Conservation (phyloP, 2,888 invertebrate species). For the Octonoba sinensis region DNA sequence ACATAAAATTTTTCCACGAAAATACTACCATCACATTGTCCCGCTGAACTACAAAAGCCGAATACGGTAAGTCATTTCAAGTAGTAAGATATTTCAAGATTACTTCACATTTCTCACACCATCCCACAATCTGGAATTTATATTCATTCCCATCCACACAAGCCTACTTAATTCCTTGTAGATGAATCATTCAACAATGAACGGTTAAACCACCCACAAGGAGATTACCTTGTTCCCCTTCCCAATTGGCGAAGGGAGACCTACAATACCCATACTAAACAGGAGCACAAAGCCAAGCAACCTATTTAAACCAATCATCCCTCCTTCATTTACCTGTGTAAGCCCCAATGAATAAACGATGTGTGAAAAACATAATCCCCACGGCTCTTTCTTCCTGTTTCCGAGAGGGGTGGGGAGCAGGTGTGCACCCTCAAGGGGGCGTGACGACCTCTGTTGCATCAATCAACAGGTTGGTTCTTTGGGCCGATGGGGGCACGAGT, state of each 20-base stretch:
- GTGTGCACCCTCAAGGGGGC: constrained; percentile 35
- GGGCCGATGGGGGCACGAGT: neutral
- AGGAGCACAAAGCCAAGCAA: neutral
- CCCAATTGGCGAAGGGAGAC: constrained; percentile 8
- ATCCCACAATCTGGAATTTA: too few relatives aligned
- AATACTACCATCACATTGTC: too few relatives aligned
- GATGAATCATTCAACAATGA: too few relatives aligned
- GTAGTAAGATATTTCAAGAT: too few relatives aligned
- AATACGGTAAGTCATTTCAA: too few relatives aligned
- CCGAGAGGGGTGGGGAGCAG: constrained; percentile 1
- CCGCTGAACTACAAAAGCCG: too few relatives aligned
- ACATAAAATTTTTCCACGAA: neutral
- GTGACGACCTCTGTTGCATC: constrained; percentile 48
- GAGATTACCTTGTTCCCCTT: neutral
- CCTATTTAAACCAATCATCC: constrained; percentile 32
- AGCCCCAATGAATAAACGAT: constrained; percentile 15
- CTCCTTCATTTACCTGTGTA: constrained; percentile 20
- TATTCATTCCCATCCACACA: too few relatives aligned
- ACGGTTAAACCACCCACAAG: too few relatives aligned
- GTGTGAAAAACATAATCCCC: constrained; percentile 31
- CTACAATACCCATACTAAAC: neutral
- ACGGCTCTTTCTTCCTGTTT: constrained; percentile 9
- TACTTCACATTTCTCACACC: too few relatives aligned
- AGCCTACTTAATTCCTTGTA: too few relatives aligned
- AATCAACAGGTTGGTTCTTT: constrained; percentile 7